Evolutionary conservation across 2,797 vertebrate species (phyloP).

Genomic region (Tangara arthus): DNA sequence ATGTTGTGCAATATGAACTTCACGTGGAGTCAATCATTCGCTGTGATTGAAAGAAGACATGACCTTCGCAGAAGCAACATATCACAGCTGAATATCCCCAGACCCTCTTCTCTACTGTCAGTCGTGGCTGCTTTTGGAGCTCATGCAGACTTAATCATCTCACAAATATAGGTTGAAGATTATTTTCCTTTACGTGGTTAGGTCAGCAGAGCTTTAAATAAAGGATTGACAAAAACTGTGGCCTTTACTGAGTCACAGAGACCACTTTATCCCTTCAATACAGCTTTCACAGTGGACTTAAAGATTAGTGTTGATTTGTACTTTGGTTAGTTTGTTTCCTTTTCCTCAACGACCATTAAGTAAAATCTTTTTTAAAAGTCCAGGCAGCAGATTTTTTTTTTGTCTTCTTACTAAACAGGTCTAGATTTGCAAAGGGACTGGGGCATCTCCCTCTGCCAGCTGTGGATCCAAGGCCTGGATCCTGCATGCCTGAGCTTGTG

Average conservation of each 20-base stretch:
- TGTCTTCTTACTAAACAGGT: neutral
- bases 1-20: conserved; percentile 73
- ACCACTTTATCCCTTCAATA: neutral
- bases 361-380: neutral
- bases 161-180: conserved; percentile 14
- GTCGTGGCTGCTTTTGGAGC: conserved; percentile 24
- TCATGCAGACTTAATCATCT: neutral
- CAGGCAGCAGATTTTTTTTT: neutral
- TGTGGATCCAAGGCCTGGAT: neutral
- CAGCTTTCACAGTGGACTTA: neutral
- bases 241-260: neutral
- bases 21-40: conserved; percentile 76
- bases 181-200: neutral
- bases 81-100: conserved; percentile 67
- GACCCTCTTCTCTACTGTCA: conserved; percentile 45
- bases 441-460: neutral
- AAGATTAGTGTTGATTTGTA: neutral
- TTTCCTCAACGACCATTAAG: neutral
- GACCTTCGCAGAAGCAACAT: conserved; percentile 75
- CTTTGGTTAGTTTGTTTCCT: neutral
- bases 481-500: neutral
- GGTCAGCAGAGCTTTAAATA: neutral
- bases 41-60: conserved; percentile 70
- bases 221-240: neutral
- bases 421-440: neutral